phyloP scores from a whole-genome alignment of 2,113 vertebrate genomes.

The Balaeniceps rex region DNA sequence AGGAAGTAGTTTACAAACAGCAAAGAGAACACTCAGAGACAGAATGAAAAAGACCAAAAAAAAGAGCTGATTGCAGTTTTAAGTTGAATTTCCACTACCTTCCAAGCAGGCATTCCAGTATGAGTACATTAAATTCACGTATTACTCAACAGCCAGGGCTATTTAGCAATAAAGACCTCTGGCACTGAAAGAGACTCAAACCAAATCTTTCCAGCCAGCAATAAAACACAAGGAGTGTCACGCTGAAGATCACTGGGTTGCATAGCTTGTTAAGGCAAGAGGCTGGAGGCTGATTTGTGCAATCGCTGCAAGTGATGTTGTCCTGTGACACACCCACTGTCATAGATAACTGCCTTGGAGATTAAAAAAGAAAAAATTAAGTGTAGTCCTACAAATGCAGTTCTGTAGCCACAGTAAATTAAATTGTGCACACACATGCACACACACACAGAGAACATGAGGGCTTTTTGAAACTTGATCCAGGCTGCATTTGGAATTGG shows the following conservation, averaged over 20 bases:
- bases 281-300: constrained; percentile 28
- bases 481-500: background rate
- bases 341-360: background rate
- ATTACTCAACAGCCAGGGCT: constrained; percentile 40
- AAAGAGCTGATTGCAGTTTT: background rate
- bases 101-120: background rate
- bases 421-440: background rate
- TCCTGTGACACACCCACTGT: background rate
- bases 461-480: background rate
- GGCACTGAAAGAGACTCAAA: background rate
- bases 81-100: background rate
- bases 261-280: background rate
- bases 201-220: background rate
- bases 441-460: background rate
- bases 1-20: background rate
- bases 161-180: constrained; percentile 50
- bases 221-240: background rate
- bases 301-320: background rate
- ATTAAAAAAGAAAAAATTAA: background rate
- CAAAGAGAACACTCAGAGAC: background rate
- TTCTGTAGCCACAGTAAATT: background rate
- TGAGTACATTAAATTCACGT: background rate
- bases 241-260: background rate
- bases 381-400: background rate
- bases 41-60: background rate